Evolutionary conservation across 2,888 invertebrate genomes (phyloP), one percentile per base, ranked within the genome.

Genomic region (Xanthorhoe designata): DNA sequence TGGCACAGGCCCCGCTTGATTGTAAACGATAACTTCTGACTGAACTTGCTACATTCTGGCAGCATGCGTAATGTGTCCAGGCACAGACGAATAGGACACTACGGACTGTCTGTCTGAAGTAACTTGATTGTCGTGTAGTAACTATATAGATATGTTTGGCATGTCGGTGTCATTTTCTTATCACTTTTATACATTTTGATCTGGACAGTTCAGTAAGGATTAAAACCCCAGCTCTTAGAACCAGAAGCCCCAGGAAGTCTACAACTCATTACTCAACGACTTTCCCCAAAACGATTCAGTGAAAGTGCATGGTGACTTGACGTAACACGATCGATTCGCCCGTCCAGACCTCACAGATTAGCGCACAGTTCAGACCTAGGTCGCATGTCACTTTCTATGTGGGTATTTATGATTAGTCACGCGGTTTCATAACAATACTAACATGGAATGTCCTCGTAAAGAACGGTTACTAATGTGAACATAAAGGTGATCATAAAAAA

Each of bases 271-370:
- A 66, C 60, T 50, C 61, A 63, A 61, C 68, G 38, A 70, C 71
- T 73, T 73, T 73, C 73, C 62, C 68, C 68, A 57, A 73, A 71
- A 58, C 64, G 60, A 59, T 70, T 65, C 61, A 66, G 73, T 67
- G 73, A 73, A 73, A 73, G 73, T 70, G 57, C 57, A 53, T 53
- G 64, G 57, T 61, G 54, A 61, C 53, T 64, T 60, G 57, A 68
- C 64, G 68, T 61, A 68, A 67, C 52, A 24, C 50, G 56, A 68
- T 68, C 64, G 68, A 68, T 61, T 38, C 66, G 53, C 59, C 52
- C 29, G 67, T 54, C 68, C 64, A 64, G 67, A 61, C 60, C 61
- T 53, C 42, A 13, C 56, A 61, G 67, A 60, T 67, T 67, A 53
- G 24, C n/a, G 15, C 29, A 38, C 52, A 66, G 62, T 66, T 61